Percentiles rank a stretch among this genome's conserved stretches.
These are phyloP conservation scores for Pseudorasbora parva DNA, from an alignment of 2,113 vertebrate species.

Conservation along the genomic window DNA sequence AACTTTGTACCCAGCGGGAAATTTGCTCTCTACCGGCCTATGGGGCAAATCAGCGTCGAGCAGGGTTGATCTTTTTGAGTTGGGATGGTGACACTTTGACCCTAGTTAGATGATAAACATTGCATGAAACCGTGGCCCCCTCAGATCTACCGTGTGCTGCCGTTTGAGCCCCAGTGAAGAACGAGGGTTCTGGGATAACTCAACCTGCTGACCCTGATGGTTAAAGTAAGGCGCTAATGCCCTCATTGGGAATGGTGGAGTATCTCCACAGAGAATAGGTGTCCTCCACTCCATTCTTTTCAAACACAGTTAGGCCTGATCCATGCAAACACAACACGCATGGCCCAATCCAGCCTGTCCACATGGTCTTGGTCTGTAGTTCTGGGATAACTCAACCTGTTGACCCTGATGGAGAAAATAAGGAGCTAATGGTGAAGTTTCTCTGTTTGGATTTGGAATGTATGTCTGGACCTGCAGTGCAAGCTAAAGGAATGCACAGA, in stretches of 20 bases:
- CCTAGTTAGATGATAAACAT: conserved; percentile 45
- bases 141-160: background rate
- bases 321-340: conserved; percentile 55
- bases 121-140: background rate
- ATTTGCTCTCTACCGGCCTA: conserved; percentile 61
- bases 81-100: conserved; percentile 24
- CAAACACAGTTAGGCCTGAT: conserved; percentile 67
- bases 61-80: conserved; percentile 35
- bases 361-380: conserved; percentile 26
- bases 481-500: conserved; percentile 57
- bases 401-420: conserved; percentile 5
- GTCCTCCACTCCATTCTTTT: conserved; percentile 60
- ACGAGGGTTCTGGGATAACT: conserved; percentile 5
- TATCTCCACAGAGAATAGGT: conserved; percentile 13
- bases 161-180: conserved; percentile 18
- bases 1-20: conserved; percentile 70
- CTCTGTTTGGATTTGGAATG: conserved; percentile 23
- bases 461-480: conserved; percentile 54
- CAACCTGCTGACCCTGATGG: conserved; percentile 31
- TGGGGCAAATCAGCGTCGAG: conserved; percentile 50
- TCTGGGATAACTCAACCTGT: conserved; percentile 45
- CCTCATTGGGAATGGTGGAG: conserved; percentile 12
- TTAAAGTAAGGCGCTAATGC: conserved; percentile 47
- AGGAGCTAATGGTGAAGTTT: conserved; percentile 36
- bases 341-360: conserved; percentile 28